phyloP scores from a whole-genome alignment of 2,113 vertebrate species.

The Rhizomys pruinosus region DNA sequence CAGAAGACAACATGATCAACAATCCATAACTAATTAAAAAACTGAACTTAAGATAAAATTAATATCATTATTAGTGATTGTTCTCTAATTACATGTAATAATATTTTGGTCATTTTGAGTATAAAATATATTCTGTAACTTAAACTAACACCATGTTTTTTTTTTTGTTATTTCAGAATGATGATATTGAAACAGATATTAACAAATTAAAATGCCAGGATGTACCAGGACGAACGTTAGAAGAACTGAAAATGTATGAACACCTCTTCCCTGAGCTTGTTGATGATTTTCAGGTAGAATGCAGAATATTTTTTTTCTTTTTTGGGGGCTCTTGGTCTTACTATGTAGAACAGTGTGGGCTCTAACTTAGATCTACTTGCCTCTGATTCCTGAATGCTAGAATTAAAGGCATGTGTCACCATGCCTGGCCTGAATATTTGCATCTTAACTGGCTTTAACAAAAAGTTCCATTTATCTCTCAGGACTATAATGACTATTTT shows the following conservation, averaged over 20 bases:
- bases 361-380: too few species aligned
- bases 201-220: slow-evolving; percentile 93
- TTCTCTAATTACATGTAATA: slow-evolving; percentile 21
- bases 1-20: not conserved
- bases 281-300: slow-evolving; percentile 95
- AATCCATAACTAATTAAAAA: not conserved
- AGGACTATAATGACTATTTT: not conserved
- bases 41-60: slow-evolving; percentile 39
- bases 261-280: slow-evolving; percentile 94
- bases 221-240: slow-evolving; percentile 88
- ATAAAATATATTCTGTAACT: slow-evolving; percentile 34
- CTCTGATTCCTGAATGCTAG: too few species aligned
- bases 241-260: slow-evolving; percentile 95
- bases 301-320: not conserved
- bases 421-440: not conserved
- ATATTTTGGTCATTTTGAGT: slow-evolving; percentile 45
- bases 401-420: too few species aligned
- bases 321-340: too few species aligned
- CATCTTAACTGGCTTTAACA: slow-evolving; percentile 49
- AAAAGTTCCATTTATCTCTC: not conserved
- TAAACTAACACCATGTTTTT: slow-evolving; percentile 40
- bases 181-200: slow-evolving; percentile 98
- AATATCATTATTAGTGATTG: slow-evolving; percentile 24
- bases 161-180: slow-evolving; percentile 90
- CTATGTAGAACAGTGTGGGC: too few species aligned